Conservation (phyloP, 2,113 vertebrate genomes). For the Neodon shergylaensis region DNA sequence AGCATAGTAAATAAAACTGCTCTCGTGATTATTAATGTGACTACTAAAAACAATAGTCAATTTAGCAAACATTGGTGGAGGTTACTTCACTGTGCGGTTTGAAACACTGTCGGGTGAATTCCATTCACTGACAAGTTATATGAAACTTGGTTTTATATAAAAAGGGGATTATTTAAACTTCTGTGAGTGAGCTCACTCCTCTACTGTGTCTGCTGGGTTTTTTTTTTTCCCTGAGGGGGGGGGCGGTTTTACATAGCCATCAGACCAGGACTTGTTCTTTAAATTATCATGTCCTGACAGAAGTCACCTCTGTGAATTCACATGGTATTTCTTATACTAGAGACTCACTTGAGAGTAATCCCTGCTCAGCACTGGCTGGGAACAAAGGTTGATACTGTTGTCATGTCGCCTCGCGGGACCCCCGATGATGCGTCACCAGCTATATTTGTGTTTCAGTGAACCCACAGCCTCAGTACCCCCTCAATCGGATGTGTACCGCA, state of each 20-base stretch:
- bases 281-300: not conserved
- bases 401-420: not conserved
- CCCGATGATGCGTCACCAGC: not conserved
- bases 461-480: constrained; percentile 88
- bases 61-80: not conserved
- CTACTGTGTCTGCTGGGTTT: not conserved
- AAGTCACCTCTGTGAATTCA: not conserved
- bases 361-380: not conserved
- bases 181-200: constrained; percentile 10
- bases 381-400: not conserved
- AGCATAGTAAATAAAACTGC: constrained; percentile 4
- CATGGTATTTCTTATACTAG: not conserved
- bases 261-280: not conserved
- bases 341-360: not conserved
- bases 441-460: constrained; percentile 84
- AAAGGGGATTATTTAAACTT: constrained; percentile 10
- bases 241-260: not conserved
- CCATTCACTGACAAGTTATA: not conserved
- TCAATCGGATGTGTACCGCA: constrained; percentile 95
- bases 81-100: not conserved
- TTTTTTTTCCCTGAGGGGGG: not conserved
- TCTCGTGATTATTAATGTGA: not conserved
- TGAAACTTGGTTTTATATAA: not conserved
- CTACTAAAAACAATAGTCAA: not conserved
- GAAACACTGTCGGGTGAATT: constrained; percentile 2